Evolutionary conservation across 2,113 vertebrate genomes (phyloP).

Genomic region (Eretmochelys imbricata): DNA sequence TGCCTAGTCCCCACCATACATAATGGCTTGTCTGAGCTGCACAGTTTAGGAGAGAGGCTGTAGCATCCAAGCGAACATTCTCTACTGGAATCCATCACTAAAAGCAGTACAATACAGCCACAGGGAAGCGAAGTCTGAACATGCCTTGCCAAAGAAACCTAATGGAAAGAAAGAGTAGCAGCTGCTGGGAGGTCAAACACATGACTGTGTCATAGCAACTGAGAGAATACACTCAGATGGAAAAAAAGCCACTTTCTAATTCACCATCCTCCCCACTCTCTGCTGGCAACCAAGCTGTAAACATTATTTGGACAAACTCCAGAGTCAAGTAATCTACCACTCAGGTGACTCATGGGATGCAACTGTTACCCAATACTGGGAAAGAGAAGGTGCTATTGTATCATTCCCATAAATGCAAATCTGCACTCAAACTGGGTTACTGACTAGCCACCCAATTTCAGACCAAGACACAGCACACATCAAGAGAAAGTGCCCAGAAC

Average conservation of each 20-base stretch:
- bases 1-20: neutral
- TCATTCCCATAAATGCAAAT: conserved; percentile 3
- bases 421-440: rapidly evolving
- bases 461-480: rapidly evolving
- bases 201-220: neutral
- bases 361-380: conserved; percentile 57
- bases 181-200: neutral
- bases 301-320: conserved; percentile 44
- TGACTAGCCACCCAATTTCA: neutral
- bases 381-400: neutral
- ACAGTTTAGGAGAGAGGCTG: rapidly evolving
- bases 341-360: conserved; percentile 38
- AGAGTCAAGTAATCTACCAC: conserved; percentile 53
- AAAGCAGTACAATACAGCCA: rapidly evolving
- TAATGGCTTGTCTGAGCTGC: neutral
- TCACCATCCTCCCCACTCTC: neutral
- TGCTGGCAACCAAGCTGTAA: conserved; percentile 50
- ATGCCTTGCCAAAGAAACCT: neutral
- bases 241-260: neutral
- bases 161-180: neutral
- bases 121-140: neutral
- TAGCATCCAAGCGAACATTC: neutral
- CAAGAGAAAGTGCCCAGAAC: rapidly evolving
- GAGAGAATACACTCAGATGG: rapidly evolving
- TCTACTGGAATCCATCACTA: rapidly evolving